Evolutionary conservation across 2,797 vertebrate genomes (phyloP).

Genomic region (Anniella stebbinsi): DNA sequence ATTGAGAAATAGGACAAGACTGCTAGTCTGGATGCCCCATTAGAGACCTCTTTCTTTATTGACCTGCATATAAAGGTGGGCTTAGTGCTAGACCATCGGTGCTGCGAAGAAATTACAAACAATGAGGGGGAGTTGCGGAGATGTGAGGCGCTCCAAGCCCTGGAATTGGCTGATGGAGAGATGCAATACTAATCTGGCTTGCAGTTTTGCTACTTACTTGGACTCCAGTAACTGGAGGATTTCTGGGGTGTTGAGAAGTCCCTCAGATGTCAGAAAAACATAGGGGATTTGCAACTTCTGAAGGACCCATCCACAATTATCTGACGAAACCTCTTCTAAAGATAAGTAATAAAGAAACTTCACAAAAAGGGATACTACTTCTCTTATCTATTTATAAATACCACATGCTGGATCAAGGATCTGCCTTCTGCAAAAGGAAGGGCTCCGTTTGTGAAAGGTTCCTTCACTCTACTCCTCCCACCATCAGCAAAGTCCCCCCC

Average conservation of each 20-base stretch:
- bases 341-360: slow-evolving; percentile 18
- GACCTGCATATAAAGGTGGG: neutral
- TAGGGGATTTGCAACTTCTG: slow-evolving; percentile 87
- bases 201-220: slow-evolving; percentile 81
- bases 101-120: too few relatives aligned
- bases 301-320: slow-evolving; percentile 65
- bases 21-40: neutral
- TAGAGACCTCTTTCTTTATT: neutral
- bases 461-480: too few relatives aligned
- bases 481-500: too few relatives aligned
- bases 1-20: neutral
- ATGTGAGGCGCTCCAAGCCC: neutral
- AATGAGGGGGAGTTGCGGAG: neutral
- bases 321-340: slow-evolving; percentile 59
- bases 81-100: neutral
- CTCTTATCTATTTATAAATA: neutral
- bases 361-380: neutral
- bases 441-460: too few relatives aligned
- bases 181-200: neutral
- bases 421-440: too few relatives aligned
- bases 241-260: slow-evolving; percentile 83
- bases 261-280: slow-evolving; percentile 88
- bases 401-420: too few relatives aligned
- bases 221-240: slow-evolving; percentile 91
- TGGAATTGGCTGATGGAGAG: neutral